A percentile compares a stretch with the other conserved stretches of the same genome.
phyloP scores from a whole-genome alignment of 2,888 invertebrate species.

The Ferrisia virgata region DNA sequence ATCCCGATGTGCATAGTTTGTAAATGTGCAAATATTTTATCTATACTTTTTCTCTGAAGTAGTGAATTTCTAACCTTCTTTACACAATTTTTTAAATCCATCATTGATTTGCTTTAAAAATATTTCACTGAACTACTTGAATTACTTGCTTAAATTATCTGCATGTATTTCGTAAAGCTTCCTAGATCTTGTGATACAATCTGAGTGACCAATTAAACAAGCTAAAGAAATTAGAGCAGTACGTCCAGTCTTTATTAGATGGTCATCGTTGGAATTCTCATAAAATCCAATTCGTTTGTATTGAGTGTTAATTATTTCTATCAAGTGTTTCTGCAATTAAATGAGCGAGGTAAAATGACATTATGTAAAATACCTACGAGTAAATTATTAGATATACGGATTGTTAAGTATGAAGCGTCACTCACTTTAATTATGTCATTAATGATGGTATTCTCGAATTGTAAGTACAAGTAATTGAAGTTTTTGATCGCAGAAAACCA shows the following conservation, averaged over 20 bases:
- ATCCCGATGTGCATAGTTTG: no score
- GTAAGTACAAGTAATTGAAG: conserved; percentile 24
- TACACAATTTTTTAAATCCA: no score
- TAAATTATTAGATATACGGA: not conserved
- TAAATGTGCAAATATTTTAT: no score
- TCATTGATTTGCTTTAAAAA: no score
- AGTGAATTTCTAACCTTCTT: no score
- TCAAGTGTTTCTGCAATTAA: not conserved
- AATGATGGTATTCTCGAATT: conserved; percentile 15
- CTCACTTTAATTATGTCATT: not conserved
- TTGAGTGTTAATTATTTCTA: not conserved
- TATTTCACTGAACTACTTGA: no score
- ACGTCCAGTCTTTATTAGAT: not conserved
- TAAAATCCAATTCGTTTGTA: not conserved
- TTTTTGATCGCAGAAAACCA: conserved; percentile 40
- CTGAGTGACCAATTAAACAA: not conserved
- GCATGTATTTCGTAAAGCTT: not conserved
- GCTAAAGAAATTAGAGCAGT: not conserved
- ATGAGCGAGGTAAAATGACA: not conserved
- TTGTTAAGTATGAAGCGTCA: no score
- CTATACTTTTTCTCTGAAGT: no score
- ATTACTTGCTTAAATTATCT: conserved; percentile 10
- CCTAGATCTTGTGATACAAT: not conserved
- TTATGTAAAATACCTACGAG: not conserved
- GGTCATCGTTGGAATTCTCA: not conserved